phyloP scores from a whole-genome alignment of 2,888 invertebrate species.

The Aquatica leii region DNA sequence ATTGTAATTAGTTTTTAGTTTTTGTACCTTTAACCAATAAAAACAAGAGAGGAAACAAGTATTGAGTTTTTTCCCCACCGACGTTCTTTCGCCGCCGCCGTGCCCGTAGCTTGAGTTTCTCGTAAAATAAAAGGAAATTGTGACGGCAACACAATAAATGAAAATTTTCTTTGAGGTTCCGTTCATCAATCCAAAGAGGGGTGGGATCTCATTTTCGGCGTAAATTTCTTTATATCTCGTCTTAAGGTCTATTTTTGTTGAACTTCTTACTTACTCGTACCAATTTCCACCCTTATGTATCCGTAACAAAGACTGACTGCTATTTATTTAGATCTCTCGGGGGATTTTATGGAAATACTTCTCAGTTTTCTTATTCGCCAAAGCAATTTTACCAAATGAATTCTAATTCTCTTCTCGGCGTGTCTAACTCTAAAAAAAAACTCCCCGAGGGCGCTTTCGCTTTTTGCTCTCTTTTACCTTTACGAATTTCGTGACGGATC shows the following conservation, averaged over 20 bases:
- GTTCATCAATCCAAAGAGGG: constrained; percentile 34
- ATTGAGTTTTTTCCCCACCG: not conserved
- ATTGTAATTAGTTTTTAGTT: constrained; percentile 57
- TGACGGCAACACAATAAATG: constrained; percentile 34
- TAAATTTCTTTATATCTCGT: constrained; percentile 50
- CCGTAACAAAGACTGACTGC: constrained; percentile 54
- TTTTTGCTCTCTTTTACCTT: too few relatives aligned
- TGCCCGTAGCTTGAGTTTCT: constrained; percentile 11
- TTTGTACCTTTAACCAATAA: constrained; percentile 43
- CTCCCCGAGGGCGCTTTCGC: too few relatives aligned
- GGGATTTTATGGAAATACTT: constrained; percentile 60
- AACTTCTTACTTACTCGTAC: constrained; percentile 33
- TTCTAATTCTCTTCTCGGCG: constrained; percentile 35
- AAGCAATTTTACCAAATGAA: constrained; percentile 43
- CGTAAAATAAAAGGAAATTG: constrained; percentile 30
- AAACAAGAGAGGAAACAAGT: not conserved
- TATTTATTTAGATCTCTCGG: constrained; percentile 58
- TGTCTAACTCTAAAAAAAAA: too few relatives aligned
- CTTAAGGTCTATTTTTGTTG: constrained; percentile 47
- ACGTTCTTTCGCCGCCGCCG: not conserved
- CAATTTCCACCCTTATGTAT: constrained; percentile 49
- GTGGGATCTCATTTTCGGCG: constrained; percentile 33
- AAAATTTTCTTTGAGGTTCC: constrained; percentile 36
- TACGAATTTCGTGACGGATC: too few relatives aligned
- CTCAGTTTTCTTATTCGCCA: constrained; percentile 53